Percentiles rank a stretch among this genome's conserved stretches.
Evolutionary conservation across 2,797 vertebrate genomes (phyloP).

Genomic region (Lycodopsis pacificus): DNA sequence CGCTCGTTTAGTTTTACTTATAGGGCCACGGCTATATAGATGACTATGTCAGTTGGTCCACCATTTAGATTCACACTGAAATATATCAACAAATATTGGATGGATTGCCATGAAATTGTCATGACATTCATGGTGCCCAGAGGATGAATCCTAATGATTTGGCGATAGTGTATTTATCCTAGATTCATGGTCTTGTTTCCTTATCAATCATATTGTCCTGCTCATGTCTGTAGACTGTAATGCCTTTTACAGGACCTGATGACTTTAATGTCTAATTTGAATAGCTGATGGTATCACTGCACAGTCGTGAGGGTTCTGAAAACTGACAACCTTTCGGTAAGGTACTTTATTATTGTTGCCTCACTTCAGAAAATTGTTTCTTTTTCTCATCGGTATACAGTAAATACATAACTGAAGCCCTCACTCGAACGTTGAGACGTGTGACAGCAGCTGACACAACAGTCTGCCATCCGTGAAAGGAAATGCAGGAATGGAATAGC

Average conservation of each 20-base stretch:
- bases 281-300: slow-evolving; percentile 9
- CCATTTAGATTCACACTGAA: neutral
- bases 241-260: neutral
- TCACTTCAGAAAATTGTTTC: slow-evolving; percentile 1
- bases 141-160: neutral
- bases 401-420: slow-evolving; percentile 63
- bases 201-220: neutral
- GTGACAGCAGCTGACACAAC: slow-evolving; percentile 70
- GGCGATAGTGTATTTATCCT: neutral
- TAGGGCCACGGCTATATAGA: neutral
- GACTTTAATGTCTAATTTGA: slow-evolving; percentile 17
- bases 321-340: slow-evolving; percentile 13
- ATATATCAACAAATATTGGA: neutral
- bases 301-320: neutral
- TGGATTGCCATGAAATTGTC: neutral
- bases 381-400: slow-evolving; percentile 40
- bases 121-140: neutral
- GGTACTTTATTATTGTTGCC: slow-evolving; percentile 19
- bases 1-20: neutral
- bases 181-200: neutral
- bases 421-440: slow-evolving; percentile 54
- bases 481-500: slow-evolving; percentile 39
- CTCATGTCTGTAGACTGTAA: neutral
- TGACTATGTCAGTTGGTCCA: neutral
- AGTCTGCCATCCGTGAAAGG: slow-evolving; percentile 68